These are phyloP conservation scores for Ophioderma brevispina DNA, from an alignment of 35 echinoderm and acorn worm species.

Conservation along the genomic window DNA sequence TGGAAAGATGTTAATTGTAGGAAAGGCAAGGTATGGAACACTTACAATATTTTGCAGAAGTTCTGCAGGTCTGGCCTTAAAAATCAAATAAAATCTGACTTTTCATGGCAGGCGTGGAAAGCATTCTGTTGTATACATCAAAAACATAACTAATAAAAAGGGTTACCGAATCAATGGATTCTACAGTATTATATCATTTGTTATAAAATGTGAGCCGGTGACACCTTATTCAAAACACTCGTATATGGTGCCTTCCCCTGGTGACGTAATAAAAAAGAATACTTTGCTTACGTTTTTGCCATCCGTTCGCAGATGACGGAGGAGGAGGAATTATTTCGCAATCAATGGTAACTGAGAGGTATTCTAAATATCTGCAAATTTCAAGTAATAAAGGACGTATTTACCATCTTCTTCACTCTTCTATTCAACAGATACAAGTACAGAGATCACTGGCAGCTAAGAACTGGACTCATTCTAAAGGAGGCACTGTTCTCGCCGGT, in stretches of 20 bases:
- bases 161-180: too few species aligned
- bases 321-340: neutral
- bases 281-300: neutral
- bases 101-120: too few species aligned
- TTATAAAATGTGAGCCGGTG: too few species aligned
- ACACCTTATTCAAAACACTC: too few species aligned
- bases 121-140: too few species aligned
- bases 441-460: constrained; percentile 57
- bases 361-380: neutral
- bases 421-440: constrained; percentile 32
- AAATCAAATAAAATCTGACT: too few species aligned
- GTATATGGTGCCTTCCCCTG: too few species aligned
- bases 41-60: neutral
- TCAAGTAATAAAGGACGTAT: too few species aligned
- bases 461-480: constrained; percentile 48
- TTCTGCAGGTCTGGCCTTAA: neutral
- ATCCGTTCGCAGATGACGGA: neutral
- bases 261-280: neutral
- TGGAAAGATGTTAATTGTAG: neutral
- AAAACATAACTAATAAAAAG: too few species aligned
- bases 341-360: neutral
- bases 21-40: neutral
- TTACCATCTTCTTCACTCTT: too few species aligned
- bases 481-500: constrained; percentile 44
- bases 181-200: too few species aligned